Evolutionary conservation across 2,888 invertebrate genomes (phyloP).

Genomic region (Elmis aenea): DNA sequence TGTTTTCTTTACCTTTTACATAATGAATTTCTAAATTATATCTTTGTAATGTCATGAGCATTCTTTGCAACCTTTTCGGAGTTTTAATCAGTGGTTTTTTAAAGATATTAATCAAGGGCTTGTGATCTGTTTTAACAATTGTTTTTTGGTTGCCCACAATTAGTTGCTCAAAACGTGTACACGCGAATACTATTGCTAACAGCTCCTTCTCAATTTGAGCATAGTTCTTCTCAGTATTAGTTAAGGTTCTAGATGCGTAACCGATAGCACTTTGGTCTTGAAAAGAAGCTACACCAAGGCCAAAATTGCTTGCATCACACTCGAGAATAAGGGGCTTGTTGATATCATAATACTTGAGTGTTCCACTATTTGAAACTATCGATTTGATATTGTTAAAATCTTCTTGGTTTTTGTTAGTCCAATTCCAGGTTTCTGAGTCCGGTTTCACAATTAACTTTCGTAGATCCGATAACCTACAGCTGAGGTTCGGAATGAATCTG

Average conservation of each 20-base stretch:
- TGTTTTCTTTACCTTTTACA: too few relatives aligned
- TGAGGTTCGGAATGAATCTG: too few relatives aligned
- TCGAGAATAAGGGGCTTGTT: conserved; percentile 6
- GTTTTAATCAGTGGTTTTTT: too few relatives aligned
- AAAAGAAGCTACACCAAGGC: conserved; percentile 21
- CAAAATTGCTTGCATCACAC: conserved; percentile 9
- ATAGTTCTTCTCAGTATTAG: conserved; percentile 11
- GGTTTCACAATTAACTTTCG: too few relatives aligned
- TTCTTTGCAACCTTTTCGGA: conserved; percentile 13
- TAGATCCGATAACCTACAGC: too few relatives aligned
- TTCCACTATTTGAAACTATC: conserved; percentile 4
- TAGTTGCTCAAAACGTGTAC: conserved; percentile 21
- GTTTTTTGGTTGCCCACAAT: conserved; percentile 19
- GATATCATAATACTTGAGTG: conserved; percentile 8
- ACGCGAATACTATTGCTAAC: conserved; percentile 19
- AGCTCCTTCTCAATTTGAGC: conserved; percentile 14
- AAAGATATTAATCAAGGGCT: too few relatives aligned
- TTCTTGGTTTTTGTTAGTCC: too few relatives aligned
- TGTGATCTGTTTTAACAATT: conserved; percentile 21
- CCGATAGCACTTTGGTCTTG: conserved; percentile 23
- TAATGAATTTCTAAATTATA: conserved; percentile 12
- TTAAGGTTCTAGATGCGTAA: conserved; percentile 22
- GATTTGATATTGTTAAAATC: too few relatives aligned
- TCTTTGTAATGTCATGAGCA: conserved; percentile 9
- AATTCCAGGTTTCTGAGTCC: too few relatives aligned